Conservation (phyloP, 2,888 invertebrate species). For the Acleris sparsana region DNA sequence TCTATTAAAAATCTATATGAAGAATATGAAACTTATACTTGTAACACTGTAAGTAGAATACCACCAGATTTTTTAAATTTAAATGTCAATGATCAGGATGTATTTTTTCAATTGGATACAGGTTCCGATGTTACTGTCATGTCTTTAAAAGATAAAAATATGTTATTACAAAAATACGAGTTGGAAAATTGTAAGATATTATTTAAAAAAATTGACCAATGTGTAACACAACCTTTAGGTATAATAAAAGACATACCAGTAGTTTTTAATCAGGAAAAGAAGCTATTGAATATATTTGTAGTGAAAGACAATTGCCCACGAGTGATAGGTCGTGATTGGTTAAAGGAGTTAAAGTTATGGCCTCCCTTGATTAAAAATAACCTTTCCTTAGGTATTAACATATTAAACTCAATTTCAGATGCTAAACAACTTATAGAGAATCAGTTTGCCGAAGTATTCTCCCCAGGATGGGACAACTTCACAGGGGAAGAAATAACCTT, state of each 20-base stretch:
- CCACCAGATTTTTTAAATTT: neutral
- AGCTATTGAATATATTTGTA: neutral
- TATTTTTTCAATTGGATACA: conserved; percentile 1
- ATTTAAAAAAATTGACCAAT: neutral
- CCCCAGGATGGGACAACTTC: no score
- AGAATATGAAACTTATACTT: neutral
- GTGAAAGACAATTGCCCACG: neutral
- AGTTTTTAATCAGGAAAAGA: neutral
- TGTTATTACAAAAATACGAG: neutral
- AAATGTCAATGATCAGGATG: neutral
- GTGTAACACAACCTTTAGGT: neutral
- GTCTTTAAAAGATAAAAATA: conserved; percentile 1
- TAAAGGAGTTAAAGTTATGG: neutral
- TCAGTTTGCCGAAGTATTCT: no score
- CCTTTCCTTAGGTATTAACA: no score
- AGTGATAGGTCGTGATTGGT: neutral
- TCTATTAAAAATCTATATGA: neutral
- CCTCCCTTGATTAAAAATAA: neutral
- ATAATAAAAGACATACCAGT: neutral
- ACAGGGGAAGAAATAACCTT: no score
- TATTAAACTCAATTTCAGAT: no score
- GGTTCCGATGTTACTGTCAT: conserved; percentile 6
- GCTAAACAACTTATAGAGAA: no score
- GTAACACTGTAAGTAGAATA: conserved; percentile 3
- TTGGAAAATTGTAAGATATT: neutral